Evolutionary conservation across 2,113 vertebrate genomes (phyloP).

Genomic region (Tragelaphus strepsiceros): DNA sequence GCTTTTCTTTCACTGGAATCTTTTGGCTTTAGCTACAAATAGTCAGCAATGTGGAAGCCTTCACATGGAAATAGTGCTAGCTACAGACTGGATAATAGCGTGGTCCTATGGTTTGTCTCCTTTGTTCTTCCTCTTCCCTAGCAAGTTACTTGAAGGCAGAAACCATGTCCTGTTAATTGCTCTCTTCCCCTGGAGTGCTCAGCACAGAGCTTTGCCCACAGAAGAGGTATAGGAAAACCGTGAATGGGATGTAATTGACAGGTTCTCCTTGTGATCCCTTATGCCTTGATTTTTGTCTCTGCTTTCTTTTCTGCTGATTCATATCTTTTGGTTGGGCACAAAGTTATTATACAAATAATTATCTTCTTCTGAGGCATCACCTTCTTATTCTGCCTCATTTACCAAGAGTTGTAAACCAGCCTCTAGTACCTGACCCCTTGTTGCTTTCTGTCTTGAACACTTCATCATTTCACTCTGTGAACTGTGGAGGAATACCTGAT

Average conservation of each 20-base stretch:
- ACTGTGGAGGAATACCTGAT: background rate
- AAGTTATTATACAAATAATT: background rate
- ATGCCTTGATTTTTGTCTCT: background rate
- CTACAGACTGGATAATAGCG: background rate
- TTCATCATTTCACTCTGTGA: background rate
- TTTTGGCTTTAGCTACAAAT: background rate
- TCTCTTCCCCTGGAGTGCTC: background rate
- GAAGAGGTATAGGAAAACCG: background rate
- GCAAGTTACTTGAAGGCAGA: background rate
- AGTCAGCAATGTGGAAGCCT: slow-evolving; percentile 11
- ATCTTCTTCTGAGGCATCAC: background rate
- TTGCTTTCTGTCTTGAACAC: background rate
- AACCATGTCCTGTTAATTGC: background rate
- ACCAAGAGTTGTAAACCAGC: background rate
- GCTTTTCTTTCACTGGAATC: background rate
- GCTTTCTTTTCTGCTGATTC: background rate
- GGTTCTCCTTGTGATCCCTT: background rate
- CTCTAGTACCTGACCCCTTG: background rate
- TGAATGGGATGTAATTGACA: background rate
- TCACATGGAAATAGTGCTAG: accelerated
- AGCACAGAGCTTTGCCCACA: background rate
- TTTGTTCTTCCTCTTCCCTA: background rate
- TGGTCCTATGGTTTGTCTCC: background rate
- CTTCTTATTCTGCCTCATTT: background rate
- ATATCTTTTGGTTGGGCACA: background rate